Conservation (phyloP, 2,113 vertebrate species). For the Lasiurus cinereus region DNA sequence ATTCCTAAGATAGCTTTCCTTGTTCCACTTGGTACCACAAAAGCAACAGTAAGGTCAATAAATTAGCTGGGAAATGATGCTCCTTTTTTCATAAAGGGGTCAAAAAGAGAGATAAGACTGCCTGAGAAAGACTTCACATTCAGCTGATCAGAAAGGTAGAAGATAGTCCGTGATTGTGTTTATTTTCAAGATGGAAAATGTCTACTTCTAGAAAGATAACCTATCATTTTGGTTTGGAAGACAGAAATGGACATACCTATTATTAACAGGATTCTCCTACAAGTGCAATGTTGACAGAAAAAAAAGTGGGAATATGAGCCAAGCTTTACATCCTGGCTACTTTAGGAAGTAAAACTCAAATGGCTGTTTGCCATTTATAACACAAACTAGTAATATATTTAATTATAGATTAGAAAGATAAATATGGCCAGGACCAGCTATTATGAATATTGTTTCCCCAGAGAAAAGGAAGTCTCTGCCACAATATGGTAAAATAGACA, state of each 20-base stretch:
- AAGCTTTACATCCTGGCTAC: neutral
- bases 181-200: constrained; percentile 12
- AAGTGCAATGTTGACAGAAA: neutral
- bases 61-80: neutral
- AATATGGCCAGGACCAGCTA: constrained; percentile 40
- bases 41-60: neutral
- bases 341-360: constrained; percentile 33
- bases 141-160: neutral
- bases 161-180: neutral
- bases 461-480: constrained; percentile 43
- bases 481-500: neutral
- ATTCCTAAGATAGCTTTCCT: constrained; percentile 15
- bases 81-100: neutral
- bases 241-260: neutral
- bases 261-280: neutral
- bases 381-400: constrained; percentile 42
- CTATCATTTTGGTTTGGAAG: neutral
- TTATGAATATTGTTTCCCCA: constrained; percentile 59
- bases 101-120: neutral
- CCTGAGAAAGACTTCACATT: constrained; percentile 1
- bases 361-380: constrained; percentile 44
- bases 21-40: neutral
- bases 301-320: neutral
- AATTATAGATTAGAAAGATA: constrained; percentile 59
- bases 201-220: constrained; percentile 9